These are phyloP conservation scores for Papilio polyxenes DNA, from an alignment of 1,140 invertebrate genomes.

Conservation along the genomic window DNA sequence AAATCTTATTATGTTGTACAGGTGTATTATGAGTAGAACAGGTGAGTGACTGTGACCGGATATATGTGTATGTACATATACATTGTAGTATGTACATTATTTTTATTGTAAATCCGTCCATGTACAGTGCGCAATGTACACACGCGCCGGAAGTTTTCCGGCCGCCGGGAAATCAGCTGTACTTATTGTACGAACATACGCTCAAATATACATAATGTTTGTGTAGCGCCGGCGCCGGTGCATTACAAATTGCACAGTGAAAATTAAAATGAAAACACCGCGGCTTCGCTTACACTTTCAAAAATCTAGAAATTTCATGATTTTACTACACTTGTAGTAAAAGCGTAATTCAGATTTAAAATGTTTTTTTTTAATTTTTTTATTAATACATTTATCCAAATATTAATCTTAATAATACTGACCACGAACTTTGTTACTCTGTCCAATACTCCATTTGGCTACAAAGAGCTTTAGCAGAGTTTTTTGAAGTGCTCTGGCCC, in stretches of 20 bases:
- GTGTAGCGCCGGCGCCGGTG: background rate
- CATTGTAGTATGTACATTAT: background rate
- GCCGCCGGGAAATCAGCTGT: slow-evolving; percentile 3
- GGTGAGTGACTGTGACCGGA: too few relatives aligned
- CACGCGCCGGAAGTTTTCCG: slow-evolving; percentile 1
- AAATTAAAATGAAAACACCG: background rate
- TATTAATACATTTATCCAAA: too few relatives aligned
- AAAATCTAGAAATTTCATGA: background rate
- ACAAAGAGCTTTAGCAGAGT: too few relatives aligned
- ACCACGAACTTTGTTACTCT: too few relatives aligned
- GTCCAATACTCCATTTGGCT: too few relatives aligned
- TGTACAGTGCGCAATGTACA: background rate
- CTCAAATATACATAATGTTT: slow-evolving; percentile 1
- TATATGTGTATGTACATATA: too few relatives aligned
- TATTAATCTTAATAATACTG: too few relatives aligned
- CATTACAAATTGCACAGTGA: background rate
- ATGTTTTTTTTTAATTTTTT: too few relatives aligned
- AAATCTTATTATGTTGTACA: too few relatives aligned
- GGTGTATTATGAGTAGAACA: too few relatives aligned
- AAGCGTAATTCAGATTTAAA: too few relatives aligned
- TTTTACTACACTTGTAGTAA: background rate
- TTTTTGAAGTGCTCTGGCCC: too few relatives aligned
- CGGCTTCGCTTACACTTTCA: background rate
- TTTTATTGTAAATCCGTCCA: background rate
- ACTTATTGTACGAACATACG: background rate